Evolutionary conservation across 2,113 vertebrate genomes (phyloP), one percentile per base, ranked within the genome.

Genomic region (Narcine bancroftii): DNA sequence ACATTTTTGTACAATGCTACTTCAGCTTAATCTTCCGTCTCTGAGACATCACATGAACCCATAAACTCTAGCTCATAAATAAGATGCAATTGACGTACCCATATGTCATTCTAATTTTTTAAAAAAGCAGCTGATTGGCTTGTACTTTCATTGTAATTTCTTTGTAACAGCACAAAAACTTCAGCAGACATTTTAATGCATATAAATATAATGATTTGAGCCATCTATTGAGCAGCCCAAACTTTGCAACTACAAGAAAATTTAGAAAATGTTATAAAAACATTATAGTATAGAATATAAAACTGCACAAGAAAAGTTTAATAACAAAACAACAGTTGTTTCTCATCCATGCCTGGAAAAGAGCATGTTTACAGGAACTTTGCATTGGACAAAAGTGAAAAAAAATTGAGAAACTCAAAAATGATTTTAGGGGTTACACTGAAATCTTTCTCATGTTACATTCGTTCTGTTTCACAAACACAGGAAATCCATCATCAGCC

Each of bases 381-480:
- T 87, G 81, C 53, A 36, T 60, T 36, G 81, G 33, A 36, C 33
- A n/a, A 87, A 60, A 87, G 81, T 60, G 81, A 87, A 87, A 60
- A 60, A 87, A 36, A 87, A 60, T 63, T 87, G 81, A 87, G 81
- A 85, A 56, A 87, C 53, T 60, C 81, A 63, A 39, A 79, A 83
- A 60, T 87, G 53, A 87, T 87, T 87, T 87, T 60, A 87, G 81
- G 81, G 53, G 53, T 36, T n/a, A 15, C 19, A n/a, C 53, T 87
- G 81, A 87, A 63, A 87, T 63, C 60, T 53, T 87, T 33, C 81
- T 87, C 81, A 63, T 87, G 81, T 63, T 87, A 87, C 81, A 87
- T 56, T 87, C 56, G 21, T 60, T 60, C 81, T 87, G 53, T 87
- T 87, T 87, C 81, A 7, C 53, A 87, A 87, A 87, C 81, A 87